Conservation (phyloP, 92 coral and sea anemone genomes). For the Porites cylindrica region DNA sequence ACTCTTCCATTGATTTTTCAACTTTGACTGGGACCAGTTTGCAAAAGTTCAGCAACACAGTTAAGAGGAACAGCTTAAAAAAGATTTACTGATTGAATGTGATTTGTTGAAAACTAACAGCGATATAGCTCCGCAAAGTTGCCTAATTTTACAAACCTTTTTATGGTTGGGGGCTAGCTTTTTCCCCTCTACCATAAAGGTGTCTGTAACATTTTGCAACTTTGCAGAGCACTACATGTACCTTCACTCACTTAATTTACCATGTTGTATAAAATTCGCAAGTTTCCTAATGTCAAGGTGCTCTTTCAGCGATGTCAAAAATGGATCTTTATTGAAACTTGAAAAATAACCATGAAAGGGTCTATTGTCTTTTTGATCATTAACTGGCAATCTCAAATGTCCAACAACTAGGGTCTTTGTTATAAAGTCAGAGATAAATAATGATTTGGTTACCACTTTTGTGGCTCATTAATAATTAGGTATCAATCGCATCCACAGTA, state of each 20-base stretch:
- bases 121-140: conserved; percentile 13
- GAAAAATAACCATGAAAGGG: conserved; percentile 16
- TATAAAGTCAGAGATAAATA: conserved; percentile 14
- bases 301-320: conserved; percentile 20
- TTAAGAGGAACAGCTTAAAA: neutral
- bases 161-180: conserved; percentile 26
- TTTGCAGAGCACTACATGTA: conserved; percentile 2
- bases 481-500: neutral
- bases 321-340: conserved; percentile 21
- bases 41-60: conserved; percentile 24
- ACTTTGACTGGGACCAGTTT: conserved; percentile 25
- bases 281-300: conserved; percentile 23
- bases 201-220: conserved; percentile 7
- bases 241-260: conserved; percentile 29
- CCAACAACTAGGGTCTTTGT: conserved; percentile 26
- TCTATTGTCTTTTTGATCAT: neutral
- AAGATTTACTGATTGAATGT: too few species aligned
- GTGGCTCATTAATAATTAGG: conserved; percentile 7
- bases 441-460: conserved; percentile 5
- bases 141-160: conserved; percentile 13
- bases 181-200: conserved; percentile 26
- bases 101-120: neutral
- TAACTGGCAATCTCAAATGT: conserved; percentile 27
- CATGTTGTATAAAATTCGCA: conserved; percentile 7
- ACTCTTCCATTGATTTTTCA: conserved; percentile 31